Base-by-base conservation (phyloP, 2,797 vertebrate species). In the Coluber constrictor region DNA sequence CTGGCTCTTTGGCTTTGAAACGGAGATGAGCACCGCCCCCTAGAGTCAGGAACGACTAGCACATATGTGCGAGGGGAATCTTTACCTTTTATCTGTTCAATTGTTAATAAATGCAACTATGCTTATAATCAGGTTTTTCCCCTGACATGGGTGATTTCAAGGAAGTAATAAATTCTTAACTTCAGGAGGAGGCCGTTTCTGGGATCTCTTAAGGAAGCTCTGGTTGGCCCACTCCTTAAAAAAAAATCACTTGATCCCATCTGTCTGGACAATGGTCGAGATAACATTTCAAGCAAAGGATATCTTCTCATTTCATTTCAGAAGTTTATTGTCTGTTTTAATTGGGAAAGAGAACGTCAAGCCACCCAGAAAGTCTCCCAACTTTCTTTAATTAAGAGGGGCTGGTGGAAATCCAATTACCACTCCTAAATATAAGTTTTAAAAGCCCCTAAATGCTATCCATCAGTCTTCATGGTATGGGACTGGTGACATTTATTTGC, bases 311-410 rank as follows among this genome's bases (percentile, higher is more conserved):
- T 87, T 63, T 29, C 56, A 0, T 3, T 3, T 27, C 92, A 89
- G 47, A 93, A 93, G 37, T 8, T 90, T 95, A 95, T 95, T 86
- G 94, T 96, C 94, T 88, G 93, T 94, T 92, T 95, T 95, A 90
- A 96, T 93, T 90, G 94, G 87, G 70, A 94, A 95, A 74, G 93
- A 92, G 90, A 94, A 94, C 3, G 0, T 61, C 93, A 94, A 94
- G 90, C 70, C 90, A 92, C 94, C 94, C 47, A 47, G 47, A 94
- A 95, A 93, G n/a, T 92, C 95, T 63, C 0, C 92, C 92, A 83
- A 93, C 96, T 70, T 95, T 83, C 86, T 90, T 93, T 95, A 96
- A 97, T 96, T 95, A 96, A 95, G 94, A 94, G 32, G 9, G 29
- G 16, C 55, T 16, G 57, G 15, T 5, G 3, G 92, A 94, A 96